Base-by-base conservation (phyloP, 2,113 vertebrate genomes). In the Steatornis caripensis region DNA sequence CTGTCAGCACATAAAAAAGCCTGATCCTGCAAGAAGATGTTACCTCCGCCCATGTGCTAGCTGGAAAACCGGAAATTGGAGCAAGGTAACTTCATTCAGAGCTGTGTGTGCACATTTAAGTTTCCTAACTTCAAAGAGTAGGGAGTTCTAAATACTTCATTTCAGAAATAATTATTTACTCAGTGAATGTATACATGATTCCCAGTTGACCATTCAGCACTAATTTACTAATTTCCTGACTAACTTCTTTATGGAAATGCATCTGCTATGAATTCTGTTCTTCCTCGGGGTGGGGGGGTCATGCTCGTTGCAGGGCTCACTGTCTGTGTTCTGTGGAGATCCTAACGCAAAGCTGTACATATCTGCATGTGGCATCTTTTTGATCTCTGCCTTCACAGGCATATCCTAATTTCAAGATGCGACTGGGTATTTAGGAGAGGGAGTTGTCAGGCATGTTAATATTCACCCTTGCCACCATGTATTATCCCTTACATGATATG, bases 51-150 rank as follows among this genome's bases (percentile, higher is more conserved):
- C 99, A 2, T 99, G 99, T 4, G 98, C 99, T 32, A 96, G 86
- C 87, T 99, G 99, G 99, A 98, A 98, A 93, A 98, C 97, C 62
- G 98, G 99, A 86, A 98, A 98, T 89, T 99, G 99, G 99, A 99
- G 98, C 98, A 98, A 99, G 98, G 99, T 99, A 96, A 97, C 45
- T 39, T 88, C 72, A 65, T 71, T 81, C 83, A 60, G 71, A 79
- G 46, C 58, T 91, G 39, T 90, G 49, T 74, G 41, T 93, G 57
- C 89, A 62, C 77, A 91, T 65, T 65, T 57, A 84, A 87, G 49
- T 32, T 92, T 86, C 61, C 65, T 71, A 68, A 82, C n/a, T 87
- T 76, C 61, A 72, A 41, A 39, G 69, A 64, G 15, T 15, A 71
- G 58, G n/a, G 36, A 84, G 27, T 68, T 89, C 26, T 61, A 39